phyloP scores from a whole-genome alignment of 2,797 vertebrate genomes.

The Acipenser ruthenus region DNA sequence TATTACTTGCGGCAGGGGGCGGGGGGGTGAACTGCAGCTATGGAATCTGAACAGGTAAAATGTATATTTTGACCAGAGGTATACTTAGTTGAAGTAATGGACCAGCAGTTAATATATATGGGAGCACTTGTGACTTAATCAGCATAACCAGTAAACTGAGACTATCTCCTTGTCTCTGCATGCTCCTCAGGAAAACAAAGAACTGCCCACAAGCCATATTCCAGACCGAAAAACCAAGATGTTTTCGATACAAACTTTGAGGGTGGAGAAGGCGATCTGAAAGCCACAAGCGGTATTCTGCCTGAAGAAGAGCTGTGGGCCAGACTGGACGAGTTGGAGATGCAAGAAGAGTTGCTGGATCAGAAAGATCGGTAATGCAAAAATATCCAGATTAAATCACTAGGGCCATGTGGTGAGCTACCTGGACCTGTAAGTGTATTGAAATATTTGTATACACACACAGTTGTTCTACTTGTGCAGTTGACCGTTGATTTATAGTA shows the following conservation, averaged over 20 bases:
- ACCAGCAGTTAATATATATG: slow-evolving; percentile 21
- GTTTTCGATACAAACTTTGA: slow-evolving; percentile 48
- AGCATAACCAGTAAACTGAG: slow-evolving; percentile 17
- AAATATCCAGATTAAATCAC: slow-evolving; percentile 39
- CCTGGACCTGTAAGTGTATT: neutral
- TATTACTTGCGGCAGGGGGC: too few species aligned
- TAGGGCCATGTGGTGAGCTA: slow-evolving; percentile 42
- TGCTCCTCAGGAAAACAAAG: slow-evolving; percentile 61
- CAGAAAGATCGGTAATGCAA: slow-evolving; percentile 53
- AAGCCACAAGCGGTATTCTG: slow-evolving; percentile 40
- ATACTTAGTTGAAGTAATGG: slow-evolving; percentile 18
- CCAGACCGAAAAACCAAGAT: slow-evolving; percentile 71
- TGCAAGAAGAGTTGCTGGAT: slow-evolving; percentile 66
- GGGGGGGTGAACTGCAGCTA: too few species aligned
- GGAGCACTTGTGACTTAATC: slow-evolving; percentile 18
- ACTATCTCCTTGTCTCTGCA: slow-evolving; percentile 15
- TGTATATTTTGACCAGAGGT: slow-evolving; percentile 1
- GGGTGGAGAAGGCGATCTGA: slow-evolving; percentile 31
- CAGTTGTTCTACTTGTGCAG: neutral
- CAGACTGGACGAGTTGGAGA: slow-evolving; percentile 82
- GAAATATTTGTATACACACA: neutral
- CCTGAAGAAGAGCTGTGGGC: slow-evolving; percentile 78
- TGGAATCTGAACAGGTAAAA: too few species aligned
- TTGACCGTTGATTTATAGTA: too few species aligned
- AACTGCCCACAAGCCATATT: slow-evolving; percentile 79